Evolutionary conservation across 2,888 invertebrate species (phyloP).

Genomic region (Sipunculus nudus): DNA sequence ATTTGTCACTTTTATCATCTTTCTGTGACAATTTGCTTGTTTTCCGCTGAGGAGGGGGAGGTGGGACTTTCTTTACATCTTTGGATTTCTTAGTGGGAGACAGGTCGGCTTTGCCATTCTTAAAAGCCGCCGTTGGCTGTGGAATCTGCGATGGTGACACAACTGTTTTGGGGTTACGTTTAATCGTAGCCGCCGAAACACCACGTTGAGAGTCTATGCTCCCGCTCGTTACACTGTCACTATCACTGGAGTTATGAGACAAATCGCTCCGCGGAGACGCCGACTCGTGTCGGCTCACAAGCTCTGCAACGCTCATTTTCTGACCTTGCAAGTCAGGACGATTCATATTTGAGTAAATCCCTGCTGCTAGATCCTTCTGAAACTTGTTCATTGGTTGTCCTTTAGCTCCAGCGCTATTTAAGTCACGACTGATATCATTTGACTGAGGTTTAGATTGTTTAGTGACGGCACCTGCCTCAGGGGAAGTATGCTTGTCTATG

Average conservation of each 20-base stretch:
- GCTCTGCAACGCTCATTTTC: constrained; percentile 21
- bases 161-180: neutral
- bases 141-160: constrained; percentile 6
- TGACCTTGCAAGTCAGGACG: constrained; percentile 46
- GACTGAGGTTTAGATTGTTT: neutral
- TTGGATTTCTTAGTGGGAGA: too few species aligned
- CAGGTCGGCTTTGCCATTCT: neutral
- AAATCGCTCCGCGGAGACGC: neutral
- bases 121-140: too few species aligned
- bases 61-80: constrained; percentile 53
- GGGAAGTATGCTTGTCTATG: too few species aligned
- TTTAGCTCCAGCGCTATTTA: constrained; percentile 19
- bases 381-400: constrained; percentile 44
- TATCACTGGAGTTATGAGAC: too few species aligned
- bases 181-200: neutral
- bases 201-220: constrained; percentile 24
- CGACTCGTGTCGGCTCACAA: constrained; percentile 9
- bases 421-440: neutral
- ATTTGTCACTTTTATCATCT: too few species aligned
- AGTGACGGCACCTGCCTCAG: too few species aligned
- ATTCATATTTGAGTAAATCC: constrained; percentile 48
- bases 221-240: constrained; percentile 18
- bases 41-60: constrained; percentile 61
- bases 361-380: constrained; percentile 47
- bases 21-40: too few species aligned